Percentiles rank a stretch among this genome's conserved stretches.
Evolutionary conservation across 2,113 vertebrate species (phyloP).

Genomic region (Cervus canadensis): DNA sequence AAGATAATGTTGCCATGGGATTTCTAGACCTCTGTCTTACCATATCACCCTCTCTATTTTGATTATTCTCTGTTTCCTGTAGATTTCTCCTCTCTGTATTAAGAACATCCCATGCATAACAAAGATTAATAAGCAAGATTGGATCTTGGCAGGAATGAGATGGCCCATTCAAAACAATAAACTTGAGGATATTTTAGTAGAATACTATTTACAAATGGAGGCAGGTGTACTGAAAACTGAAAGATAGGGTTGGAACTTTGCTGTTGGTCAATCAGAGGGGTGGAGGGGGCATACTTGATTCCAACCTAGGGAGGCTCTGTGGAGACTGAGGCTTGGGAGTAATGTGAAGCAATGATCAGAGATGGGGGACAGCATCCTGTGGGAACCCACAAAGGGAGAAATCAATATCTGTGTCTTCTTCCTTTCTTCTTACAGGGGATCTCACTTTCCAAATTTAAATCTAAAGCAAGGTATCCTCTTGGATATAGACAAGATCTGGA

Average conservation of each 20-base stretch:
- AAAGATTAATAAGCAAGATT: background rate
- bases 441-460: background rate
- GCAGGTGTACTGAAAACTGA: background rate
- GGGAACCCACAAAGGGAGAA: background rate
- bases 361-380: background rate
- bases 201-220: background rate
- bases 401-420: rapidly evolving
- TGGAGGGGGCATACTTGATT: background rate
- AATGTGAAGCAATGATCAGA: background rate
- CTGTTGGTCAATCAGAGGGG: background rate
- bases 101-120: background rate
- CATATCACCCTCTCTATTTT: background rate
- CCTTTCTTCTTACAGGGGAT: background rate
- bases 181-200: background rate
- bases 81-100: background rate
- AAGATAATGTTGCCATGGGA: background rate
- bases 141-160: background rate
- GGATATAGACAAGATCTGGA: background rate
- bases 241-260: background rate
- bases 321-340: background rate
- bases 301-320: background rate
- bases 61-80: background rate
- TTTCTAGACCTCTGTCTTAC: background rate
- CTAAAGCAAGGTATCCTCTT: background rate
- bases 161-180: background rate